Conservation (phyloP, 2,888 invertebrate species). For the Heteropelma amictum region DNA sequence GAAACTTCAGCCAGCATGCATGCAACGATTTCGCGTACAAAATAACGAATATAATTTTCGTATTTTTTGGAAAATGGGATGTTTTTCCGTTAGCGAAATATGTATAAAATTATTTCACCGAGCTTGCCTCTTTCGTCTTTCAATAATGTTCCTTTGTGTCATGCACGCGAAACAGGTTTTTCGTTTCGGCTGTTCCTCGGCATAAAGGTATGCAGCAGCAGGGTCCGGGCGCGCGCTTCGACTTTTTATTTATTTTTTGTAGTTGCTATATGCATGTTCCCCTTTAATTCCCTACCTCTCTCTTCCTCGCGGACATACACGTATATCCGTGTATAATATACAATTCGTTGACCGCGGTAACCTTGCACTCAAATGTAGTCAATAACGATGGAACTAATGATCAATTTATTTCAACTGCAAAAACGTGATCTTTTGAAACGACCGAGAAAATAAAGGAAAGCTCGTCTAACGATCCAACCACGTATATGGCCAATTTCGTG, state of each 20-base stretch:
- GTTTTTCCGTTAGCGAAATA: slow-evolving; percentile 1
- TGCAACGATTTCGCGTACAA: background rate
- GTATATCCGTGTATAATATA: too few relatives aligned
- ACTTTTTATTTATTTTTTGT: background rate
- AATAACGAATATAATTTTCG: background rate
- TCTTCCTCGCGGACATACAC: too few relatives aligned
- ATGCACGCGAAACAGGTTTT: slow-evolving; percentile 47
- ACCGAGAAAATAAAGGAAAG: too few relatives aligned
- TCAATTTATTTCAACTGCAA: too few relatives aligned
- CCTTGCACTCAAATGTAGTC: too few relatives aligned
- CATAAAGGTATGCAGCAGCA: slow-evolving; percentile 45
- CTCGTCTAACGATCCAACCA: too few relatives aligned
- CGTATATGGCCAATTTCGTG: too few relatives aligned
- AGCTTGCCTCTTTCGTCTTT: slow-evolving; percentile 7
- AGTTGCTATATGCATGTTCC: slow-evolving; percentile 8
- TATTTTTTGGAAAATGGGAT: background rate
- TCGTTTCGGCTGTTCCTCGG: slow-evolving; percentile 35
- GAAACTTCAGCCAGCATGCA: background rate
- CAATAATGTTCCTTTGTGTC: too few relatives aligned
- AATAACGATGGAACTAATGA: too few relatives aligned
- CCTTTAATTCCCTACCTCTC: background rate
- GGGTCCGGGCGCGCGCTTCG: slow-evolving; percentile 20
- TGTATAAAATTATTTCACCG: slow-evolving; percentile 8
- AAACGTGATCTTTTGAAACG: too few relatives aligned
- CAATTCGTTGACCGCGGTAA: too few relatives aligned